A percentile compares a stretch with the other conserved stretches of the same genome.
Conservation (phyloP, 2,797 vertebrate species). For the Potorous gilbertii region DNA sequence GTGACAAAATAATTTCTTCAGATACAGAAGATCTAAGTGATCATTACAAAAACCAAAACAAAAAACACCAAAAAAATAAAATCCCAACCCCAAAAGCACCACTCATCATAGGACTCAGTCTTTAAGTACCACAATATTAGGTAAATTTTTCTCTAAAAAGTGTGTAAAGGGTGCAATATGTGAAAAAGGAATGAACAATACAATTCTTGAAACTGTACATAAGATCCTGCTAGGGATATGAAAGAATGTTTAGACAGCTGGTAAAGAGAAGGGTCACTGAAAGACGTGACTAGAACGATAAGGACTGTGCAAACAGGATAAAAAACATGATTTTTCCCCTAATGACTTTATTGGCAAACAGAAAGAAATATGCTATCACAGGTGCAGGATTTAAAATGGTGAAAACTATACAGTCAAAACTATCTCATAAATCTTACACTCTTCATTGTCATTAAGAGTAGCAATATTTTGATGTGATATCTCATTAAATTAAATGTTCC, state of each 20-base stretch:
- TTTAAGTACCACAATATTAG: slow-evolving; percentile 47
- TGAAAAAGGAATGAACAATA: slow-evolving; percentile 38
- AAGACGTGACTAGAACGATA: slow-evolving; percentile 73
- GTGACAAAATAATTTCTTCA: background rate
- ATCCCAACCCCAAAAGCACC: background rate
- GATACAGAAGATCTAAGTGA: background rate
- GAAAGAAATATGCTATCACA: slow-evolving; percentile 66
- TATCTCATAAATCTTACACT: slow-evolving; percentile 4
- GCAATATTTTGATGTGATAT: background rate
- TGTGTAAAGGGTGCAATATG: slow-evolving; percentile 53
- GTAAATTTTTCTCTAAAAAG: slow-evolving; percentile 12
- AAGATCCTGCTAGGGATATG: slow-evolving; percentile 69
- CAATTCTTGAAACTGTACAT: slow-evolving; percentile 60
- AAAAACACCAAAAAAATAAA: background rate
- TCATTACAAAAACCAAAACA: background rate
- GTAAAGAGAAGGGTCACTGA: slow-evolving; percentile 56
- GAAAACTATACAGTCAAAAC: slow-evolving; percentile 49
- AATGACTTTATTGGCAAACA: slow-evolving; percentile 64
- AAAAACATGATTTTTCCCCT: slow-evolving; percentile 66
- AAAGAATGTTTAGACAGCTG: slow-evolving; percentile 79
- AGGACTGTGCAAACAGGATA: slow-evolving; percentile 71
- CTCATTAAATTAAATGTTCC: background rate
- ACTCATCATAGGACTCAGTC: slow-evolving; percentile 20
- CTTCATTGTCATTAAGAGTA: slow-evolving; percentile 44
- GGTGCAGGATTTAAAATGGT: slow-evolving; percentile 69